Evolutionary conservation across 2,888 invertebrate genomes (phyloP).

Genomic region (Rhimphoctona megacephalus): DNA sequence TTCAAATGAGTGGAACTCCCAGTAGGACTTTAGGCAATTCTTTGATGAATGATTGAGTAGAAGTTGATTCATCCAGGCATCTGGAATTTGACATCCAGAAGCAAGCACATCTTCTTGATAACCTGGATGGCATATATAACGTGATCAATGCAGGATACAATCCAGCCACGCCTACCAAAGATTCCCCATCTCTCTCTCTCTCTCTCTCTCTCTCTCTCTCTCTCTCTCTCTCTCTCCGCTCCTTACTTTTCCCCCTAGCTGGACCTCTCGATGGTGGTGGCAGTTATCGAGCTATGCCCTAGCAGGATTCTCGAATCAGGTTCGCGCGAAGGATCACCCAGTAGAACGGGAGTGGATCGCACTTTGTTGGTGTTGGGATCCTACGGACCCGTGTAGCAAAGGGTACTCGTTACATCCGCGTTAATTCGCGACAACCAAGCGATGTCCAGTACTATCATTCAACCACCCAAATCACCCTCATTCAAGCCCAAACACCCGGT

Average conservation of each 20-base stretch:
- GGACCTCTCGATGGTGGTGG: slow-evolving; percentile 22
- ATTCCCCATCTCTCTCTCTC: slow-evolving; percentile 19
- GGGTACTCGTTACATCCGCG: slow-evolving; percentile 58
- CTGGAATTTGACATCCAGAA: neutral
- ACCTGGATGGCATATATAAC: slow-evolving; percentile 7
- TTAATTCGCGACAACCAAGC: slow-evolving; percentile 53
- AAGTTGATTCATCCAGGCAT: neutral
- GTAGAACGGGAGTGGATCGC: slow-evolving; percentile 22
- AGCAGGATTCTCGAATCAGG: slow-evolving; percentile 23
- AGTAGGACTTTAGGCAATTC: neutral
- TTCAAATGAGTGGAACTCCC: neutral
- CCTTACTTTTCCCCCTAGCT: neutral
- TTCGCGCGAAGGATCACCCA: slow-evolving; percentile 13
- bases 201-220: slow-evolving; percentile 33
- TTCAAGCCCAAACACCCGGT: slow-evolving; percentile 18
- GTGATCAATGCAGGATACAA: slow-evolving; percentile 26
- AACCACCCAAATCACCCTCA: slow-evolving; percentile 47
- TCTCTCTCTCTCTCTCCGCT: slow-evolving; percentile 30
- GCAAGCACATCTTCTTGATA: neutral
- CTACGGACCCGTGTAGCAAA: neutral
- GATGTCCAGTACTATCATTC: slow-evolving; percentile 39
- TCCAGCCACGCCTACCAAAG: slow-evolving; percentile 32
- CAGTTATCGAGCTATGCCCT: slow-evolving; percentile 18
- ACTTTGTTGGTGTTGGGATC: slow-evolving; percentile 1
- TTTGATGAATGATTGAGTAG: neutral